Evolutionary conservation across 2,797 vertebrate genomes (phyloP).

Genomic region (Rachycentron canadum): DNA sequence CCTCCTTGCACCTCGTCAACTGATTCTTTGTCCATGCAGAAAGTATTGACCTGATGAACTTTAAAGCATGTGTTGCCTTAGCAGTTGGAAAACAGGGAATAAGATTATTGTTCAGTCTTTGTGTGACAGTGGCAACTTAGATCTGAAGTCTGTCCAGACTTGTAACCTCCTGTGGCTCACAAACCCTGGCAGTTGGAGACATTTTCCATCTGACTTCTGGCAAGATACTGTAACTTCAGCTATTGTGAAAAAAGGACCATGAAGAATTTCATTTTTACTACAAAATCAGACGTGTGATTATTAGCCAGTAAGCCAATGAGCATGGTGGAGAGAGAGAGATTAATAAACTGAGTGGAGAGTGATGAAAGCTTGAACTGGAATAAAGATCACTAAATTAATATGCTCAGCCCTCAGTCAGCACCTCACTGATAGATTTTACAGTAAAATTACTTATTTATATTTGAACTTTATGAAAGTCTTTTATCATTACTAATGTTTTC

Average conservation of each 20-base stretch:
- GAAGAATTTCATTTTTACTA: conserved; percentile 49
- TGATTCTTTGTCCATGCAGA: neutral
- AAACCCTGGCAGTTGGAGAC: conserved; percentile 56
- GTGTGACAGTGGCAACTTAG: conserved; percentile 30
- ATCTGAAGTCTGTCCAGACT: conserved; percentile 40
- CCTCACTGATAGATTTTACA: conserved; percentile 31
- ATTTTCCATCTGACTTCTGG: conserved; percentile 69
- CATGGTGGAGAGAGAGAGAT: conserved; percentile 35
- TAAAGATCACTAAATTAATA: conserved; percentile 56
- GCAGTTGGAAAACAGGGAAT: neutral
- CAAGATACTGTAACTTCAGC: conserved; percentile 38
- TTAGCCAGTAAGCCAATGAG: conserved; percentile 61
- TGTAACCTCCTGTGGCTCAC: conserved; percentile 22
- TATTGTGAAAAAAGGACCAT: conserved; percentile 43
- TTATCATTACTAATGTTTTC: conserved; percentile 45
- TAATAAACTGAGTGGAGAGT: conserved; percentile 56
- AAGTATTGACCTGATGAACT: neutral
- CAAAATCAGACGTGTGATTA: conserved; percentile 63
- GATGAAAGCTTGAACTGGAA: conserved; percentile 56
- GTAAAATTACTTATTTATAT: conserved; percentile 43
- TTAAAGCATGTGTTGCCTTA: neutral
- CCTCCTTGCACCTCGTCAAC: neutral
- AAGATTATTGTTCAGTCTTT: conserved; percentile 2
- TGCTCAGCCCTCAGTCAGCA: conserved; percentile 33
- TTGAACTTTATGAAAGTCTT: conserved; percentile 50